Conservation (phyloP, 2,797 vertebrate species). For the Scarus forsteni region DNA sequence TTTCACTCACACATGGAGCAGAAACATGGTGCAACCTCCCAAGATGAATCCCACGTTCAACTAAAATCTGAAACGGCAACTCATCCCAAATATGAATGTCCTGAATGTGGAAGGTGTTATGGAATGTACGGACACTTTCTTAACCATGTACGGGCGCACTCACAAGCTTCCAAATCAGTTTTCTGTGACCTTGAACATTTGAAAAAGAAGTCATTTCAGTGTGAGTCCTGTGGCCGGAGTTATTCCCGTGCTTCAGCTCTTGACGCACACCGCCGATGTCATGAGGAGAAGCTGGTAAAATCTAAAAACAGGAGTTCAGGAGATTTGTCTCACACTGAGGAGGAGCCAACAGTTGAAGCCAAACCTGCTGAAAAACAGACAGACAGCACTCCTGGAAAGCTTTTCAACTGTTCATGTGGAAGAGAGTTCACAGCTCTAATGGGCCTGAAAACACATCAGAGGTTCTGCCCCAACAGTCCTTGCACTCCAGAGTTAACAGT, state of each 20-base stretch:
- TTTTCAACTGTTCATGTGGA: conserved; percentile 81
- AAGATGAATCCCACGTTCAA: conserved; percentile 33
- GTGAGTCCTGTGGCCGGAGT: conserved; percentile 83
- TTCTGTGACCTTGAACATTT: conserved; percentile 83
- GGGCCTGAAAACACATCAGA: conserved; percentile 83
- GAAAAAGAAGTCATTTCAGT: conserved; percentile 87
- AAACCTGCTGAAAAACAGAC: conserved; percentile 54
- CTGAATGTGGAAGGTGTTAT: conserved; percentile 85
- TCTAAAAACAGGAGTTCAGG: conserved; percentile 62
- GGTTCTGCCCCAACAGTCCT: conserved; percentile 77
- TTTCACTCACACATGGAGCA: conserved; percentile 68
- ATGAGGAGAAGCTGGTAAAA: conserved; percentile 85
- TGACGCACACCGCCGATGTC: conserved; percentile 86
- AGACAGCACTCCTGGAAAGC: conserved; percentile 55
- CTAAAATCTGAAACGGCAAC: conserved; percentile 50
- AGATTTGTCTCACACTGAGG: conserved; percentile 49
- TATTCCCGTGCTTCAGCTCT: conserved; percentile 87
- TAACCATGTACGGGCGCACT: conserved; percentile 86
- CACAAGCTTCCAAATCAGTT: conserved; percentile 83
- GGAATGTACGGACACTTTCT: conserved; percentile 80
- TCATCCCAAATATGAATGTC: conserved; percentile 78
- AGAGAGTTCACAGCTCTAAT: conserved; percentile 77
- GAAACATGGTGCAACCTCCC: conserved; percentile 59
- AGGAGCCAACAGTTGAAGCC: conserved; percentile 53
- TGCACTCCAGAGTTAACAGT: conserved; percentile 67